A percentile compares a stretch with the other conserved stretches of the same genome.
phyloP scores from a whole-genome alignment of 2,113 vertebrate species.

The Picathartes gymnocephalus region DNA sequence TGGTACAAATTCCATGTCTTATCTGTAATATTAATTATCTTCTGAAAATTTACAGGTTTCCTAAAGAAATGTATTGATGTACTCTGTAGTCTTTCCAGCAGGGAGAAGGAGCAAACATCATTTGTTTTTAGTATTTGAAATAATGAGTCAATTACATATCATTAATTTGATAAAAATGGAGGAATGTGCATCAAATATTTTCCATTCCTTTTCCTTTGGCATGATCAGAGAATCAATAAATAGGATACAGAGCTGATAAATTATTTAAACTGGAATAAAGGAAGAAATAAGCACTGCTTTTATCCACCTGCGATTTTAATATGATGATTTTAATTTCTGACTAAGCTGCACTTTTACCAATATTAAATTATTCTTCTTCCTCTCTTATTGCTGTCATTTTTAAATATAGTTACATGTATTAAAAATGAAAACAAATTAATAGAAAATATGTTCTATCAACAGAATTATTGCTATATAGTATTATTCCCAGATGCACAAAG shows the following conservation, averaged over 20 bases:
- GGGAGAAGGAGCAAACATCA: neutral
- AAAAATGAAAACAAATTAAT: neutral
- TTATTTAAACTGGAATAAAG: slow-evolving; percentile 16
- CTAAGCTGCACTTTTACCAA: neutral
- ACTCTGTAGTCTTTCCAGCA: neutral
- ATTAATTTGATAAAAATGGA: neutral
- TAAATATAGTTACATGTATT: neutral
- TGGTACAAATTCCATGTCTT: neutral
- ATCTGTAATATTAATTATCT: neutral
- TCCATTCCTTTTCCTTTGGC: neutral
- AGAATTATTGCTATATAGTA: neutral
- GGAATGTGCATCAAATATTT: neutral
- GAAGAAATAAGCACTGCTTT: neutral
- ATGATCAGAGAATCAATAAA: neutral
- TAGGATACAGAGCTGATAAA: neutral
- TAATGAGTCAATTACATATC: neutral
- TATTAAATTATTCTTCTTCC: neutral
- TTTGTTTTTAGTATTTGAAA: neutral
- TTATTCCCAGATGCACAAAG: neutral
- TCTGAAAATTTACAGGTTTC: neutral
- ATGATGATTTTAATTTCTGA: neutral
- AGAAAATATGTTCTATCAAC: neutral
- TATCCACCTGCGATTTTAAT: neutral
- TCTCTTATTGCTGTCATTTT: neutral
- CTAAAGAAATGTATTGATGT: neutral